Conservation (phyloP, 2,888 invertebrate genomes). For the Alloscopus bannaensis region DNA sequence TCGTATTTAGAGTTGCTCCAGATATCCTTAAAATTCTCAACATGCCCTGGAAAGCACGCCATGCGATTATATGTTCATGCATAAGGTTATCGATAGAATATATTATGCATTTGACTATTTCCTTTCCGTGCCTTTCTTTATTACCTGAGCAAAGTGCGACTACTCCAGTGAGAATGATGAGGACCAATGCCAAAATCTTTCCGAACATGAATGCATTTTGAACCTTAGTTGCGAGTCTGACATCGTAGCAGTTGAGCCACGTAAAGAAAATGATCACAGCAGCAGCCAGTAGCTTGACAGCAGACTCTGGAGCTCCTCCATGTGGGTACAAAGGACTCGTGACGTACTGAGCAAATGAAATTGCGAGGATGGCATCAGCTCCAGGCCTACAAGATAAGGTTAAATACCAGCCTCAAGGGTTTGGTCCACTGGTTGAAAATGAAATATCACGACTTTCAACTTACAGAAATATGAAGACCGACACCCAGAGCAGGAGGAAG, state of each 20-base stretch:
- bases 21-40: constrained; percentile 83
- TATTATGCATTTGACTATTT: background rate
- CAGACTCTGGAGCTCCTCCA: constrained; percentile 80
- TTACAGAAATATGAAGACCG: constrained; percentile 83
- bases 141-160: constrained; percentile 83
- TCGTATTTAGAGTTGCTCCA: constrained; percentile 86
- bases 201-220: constrained; percentile 96
- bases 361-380: constrained; percentile 96
- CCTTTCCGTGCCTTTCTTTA: background rate
- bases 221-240: constrained; percentile 88
- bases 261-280: constrained; percentile 88
- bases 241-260: constrained; percentile 91
- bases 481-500: constrained; percentile 87
- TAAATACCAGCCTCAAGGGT: too few species aligned
- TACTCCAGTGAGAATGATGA: constrained; percentile 89
- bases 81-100: background rate
- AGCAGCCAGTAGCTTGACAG: constrained; percentile 86
- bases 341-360: constrained; percentile 95
- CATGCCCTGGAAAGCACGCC: constrained; percentile 20
- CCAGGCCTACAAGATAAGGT: constrained; percentile 81
- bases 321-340: constrained; percentile 91
- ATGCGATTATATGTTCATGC: background rate
- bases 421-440: too few species aligned
- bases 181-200: constrained; percentile 88
- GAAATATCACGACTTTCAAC: too few species aligned